Evolutionary conservation across 2,113 vertebrate genomes (phyloP).

Genomic region (Rhombomys opimus): DNA sequence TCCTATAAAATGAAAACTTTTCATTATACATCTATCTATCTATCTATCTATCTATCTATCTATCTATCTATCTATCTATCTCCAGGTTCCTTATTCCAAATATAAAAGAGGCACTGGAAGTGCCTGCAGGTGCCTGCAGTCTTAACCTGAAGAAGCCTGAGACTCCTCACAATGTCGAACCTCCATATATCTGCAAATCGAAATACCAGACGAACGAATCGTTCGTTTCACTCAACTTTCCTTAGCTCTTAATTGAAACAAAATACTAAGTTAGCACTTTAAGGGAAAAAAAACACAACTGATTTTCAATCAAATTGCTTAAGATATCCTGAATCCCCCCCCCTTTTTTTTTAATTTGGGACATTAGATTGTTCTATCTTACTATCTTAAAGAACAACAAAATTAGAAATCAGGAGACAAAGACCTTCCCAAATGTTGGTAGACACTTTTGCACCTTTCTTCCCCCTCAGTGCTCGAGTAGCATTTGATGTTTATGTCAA

Average conservation of each 20-base stretch:
- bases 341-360: background rate
- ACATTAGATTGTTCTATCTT: background rate
- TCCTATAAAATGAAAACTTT: conserved; percentile 58
- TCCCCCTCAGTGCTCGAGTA: conserved; percentile 18
- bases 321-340: background rate
- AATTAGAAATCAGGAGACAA: background rate
- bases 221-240: background rate
- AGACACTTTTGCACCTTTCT: background rate
- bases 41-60: too few species aligned
- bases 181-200: background rate
- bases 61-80: too few species aligned
- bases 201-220: conserved; percentile 18
- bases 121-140: background rate
- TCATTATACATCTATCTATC: too few species aligned
- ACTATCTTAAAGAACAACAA: background rate
- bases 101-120: background rate
- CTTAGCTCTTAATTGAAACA: conserved; percentile 39
- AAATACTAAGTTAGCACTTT: background rate
- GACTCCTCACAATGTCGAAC: conserved; percentile 1
- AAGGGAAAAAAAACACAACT: background rate
- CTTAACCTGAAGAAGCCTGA: conserved; percentile 43
- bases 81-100: conserved; percentile 25
- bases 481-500: conserved; percentile 2
- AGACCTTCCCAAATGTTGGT: background rate
- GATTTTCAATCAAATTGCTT: background rate